Evolutionary conservation across 2,888 invertebrate genomes (phyloP), one percentile per base, ranked within the genome.

Genomic region (Anoplius nigerrimus): DNA sequence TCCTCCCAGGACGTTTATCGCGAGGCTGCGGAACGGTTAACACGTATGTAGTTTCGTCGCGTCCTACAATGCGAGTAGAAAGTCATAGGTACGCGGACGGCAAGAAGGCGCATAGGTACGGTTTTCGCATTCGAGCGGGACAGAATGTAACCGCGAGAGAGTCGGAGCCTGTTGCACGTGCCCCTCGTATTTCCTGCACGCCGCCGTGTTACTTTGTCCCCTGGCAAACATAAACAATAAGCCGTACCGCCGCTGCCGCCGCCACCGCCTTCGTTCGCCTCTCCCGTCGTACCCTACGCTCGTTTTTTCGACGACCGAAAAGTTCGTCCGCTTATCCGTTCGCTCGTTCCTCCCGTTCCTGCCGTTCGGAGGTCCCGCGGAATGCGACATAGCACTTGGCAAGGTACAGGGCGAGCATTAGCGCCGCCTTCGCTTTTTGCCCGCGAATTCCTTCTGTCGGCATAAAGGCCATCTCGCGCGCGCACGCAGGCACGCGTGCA

Each of bases 371-470:
- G 48, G 62, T 46, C 55, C 21, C 11, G 8, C 11, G 34, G 34
- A 34, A 34, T 34, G 21, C 51, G 15, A 21, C 16, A 34, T 48
- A 59, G 43, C 51, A 48, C 16, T 20, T 11, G 16, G 34, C 45
- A 34, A 52, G 56, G 55, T 62, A 52, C 59, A 46, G 16, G n/a
- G n/a, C 43, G 62, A 46, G 66, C 68, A 68, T 77, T 75, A 76
- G 62, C 74, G 61, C 72, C 64, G 67, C 59, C 58, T 22, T 53
- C 48, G 69, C 58, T 75, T 81, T 72, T 76, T 75, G 65, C 62
- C 59, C 15, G 18, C 57, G 51, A 60, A 60, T 74, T 69, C 72
- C 70, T 43, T 55, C 51, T n/a, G n/a, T 67, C 69, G 71, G 63
- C 70, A 70, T 67, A 68, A 70, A 68, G 59, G 69, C n/a, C n/a